phyloP scores from a whole-genome alignment of 1,140 invertebrate genomes.

The Brachystomella parvula region DNA sequence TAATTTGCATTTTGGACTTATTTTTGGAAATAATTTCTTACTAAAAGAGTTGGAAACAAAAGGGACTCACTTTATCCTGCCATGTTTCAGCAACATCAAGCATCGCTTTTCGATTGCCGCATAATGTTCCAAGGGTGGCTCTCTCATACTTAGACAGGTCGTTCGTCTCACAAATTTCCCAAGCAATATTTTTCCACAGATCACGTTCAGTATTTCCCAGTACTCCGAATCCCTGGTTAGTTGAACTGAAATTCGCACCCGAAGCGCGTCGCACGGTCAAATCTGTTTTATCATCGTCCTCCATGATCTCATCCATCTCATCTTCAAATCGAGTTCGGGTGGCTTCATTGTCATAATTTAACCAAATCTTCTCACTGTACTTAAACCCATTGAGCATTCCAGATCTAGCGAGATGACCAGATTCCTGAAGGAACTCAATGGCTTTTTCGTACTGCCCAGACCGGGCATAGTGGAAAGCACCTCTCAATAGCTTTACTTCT shows the following conservation, averaged over 20 bases:
- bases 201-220: constrained; percentile 26
- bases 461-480: constrained; percentile 27
- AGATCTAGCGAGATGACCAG: constrained; percentile 21
- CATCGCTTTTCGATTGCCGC: constrained; percentile 31
- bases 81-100: constrained; percentile 28
- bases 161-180: constrained; percentile 25
- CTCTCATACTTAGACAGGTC: constrained; percentile 23
- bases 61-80: constrained; percentile 30
- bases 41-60: too few species aligned
- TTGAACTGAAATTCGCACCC: not conserved
- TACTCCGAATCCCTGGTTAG: constrained; percentile 11
- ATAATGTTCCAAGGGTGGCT: constrained; percentile 28
- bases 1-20: too few species aligned
- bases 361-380: constrained; percentile 7
- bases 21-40: too few species aligned
- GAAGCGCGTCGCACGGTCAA: not conserved
- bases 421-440: constrained; percentile 13
- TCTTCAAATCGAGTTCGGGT: not conserved
- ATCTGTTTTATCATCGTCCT: not conserved
- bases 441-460: constrained; percentile 20
- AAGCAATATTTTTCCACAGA: constrained; percentile 33
- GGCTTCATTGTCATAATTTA: not conserved
- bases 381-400: constrained; percentile 12
- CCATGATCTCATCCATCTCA: not conserved
- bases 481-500: constrained; percentile 18